Evolutionary conservation across 2,888 invertebrate genomes (phyloP), one percentile per base, ranked within the genome.

Genomic region (Drosophila suboccidentalis): DNA sequence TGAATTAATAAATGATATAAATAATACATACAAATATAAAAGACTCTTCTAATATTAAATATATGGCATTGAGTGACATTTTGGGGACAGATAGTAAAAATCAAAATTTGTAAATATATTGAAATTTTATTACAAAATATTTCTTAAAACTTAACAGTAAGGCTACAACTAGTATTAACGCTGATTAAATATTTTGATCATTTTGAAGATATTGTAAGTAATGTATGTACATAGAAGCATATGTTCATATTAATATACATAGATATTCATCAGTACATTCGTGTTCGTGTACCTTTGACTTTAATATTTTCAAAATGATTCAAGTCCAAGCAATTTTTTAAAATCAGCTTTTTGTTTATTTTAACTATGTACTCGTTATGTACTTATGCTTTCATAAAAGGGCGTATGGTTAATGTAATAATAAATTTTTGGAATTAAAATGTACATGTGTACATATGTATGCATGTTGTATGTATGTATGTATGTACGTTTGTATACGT

Each of bases 131-230:
- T 87, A 82, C 71, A 87, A 82, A 83, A 81, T 79, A 80, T 81
- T 77, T 78, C 81, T 86, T 82, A 78, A 89, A 87, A 87, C 89
- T 87, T 87, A 87, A 87, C 82, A 84, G 79, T 89, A 85, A 63
- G 78, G 72, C 78, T 87, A 89, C 69, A 84, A 69, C 65, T 82
- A 29, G 29, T 29, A 79, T 74, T 70, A 73, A 71, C 80, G 77
- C 74, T 81, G 78, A 87, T 84, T 81, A 74, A 72, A 68, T 80
- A 71, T 76, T n/a, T 69, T 81, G 73, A 81, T 84, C 83, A 81
- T 78, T 72, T 81, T 71, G 74, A 83, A 87, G 39, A 67, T 74
- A 71, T 71, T 66, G 61, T 70, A 62, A 59, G 58, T 47, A 50
- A 46, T 43, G 39, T n/a, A n/a, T n/a, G 39, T 59, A 67, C 44